A percentile compares a stretch with the other conserved stretches of the same genome.
These are phyloP conservation scores for Tachina fera DNA, from an alignment of 2,888 invertebrate genomes.

Conservation along the genomic window DNA sequence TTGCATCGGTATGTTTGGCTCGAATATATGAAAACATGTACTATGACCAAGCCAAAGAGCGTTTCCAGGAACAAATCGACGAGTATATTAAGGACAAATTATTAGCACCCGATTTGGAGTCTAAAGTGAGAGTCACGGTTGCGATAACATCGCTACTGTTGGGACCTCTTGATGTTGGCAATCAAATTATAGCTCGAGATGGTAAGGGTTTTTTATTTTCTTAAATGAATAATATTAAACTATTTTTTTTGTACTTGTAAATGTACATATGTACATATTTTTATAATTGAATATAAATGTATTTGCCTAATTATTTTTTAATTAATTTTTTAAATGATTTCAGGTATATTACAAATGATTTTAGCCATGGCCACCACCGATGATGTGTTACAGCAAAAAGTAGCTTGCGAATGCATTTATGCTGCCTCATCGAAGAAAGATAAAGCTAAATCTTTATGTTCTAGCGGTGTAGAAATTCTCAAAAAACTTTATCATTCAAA, in stretches of 20 bases:
- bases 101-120: slow-evolving; percentile 93
- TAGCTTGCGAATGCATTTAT: slow-evolving; percentile 98
- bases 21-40: slow-evolving; percentile 98
- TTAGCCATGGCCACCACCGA: slow-evolving; percentile 97
- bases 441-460: slow-evolving; percentile 94
- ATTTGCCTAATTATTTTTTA: not conserved
- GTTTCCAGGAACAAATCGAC: slow-evolving; percentile 90
- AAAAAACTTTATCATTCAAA: slow-evolving; percentile 95
- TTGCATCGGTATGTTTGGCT: slow-evolving; percentile 95
- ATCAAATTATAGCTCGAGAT: slow-evolving; percentile 90
- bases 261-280: no score
- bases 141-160: slow-evolving; percentile 94
- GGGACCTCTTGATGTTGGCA: slow-evolving; percentile 97
- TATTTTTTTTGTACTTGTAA: no score
- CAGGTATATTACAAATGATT: slow-evolving; percentile 94
- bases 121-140: slow-evolving; percentile 93
- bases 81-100: slow-evolving; percentile 94
- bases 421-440: slow-evolving; percentile 98
- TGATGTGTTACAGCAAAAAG: slow-evolving; percentile 94
- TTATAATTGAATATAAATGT: no score
- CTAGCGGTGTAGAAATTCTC: slow-evolving; percentile 95
- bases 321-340: not conserved
- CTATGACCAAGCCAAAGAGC: slow-evolving; percentile 91
- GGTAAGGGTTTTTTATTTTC: slow-evolving; percentile 83
- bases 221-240: not conserved